phyloP scores from a whole-genome alignment of 2,888 invertebrate species.

The Agrochola lychnidis region DNA sequence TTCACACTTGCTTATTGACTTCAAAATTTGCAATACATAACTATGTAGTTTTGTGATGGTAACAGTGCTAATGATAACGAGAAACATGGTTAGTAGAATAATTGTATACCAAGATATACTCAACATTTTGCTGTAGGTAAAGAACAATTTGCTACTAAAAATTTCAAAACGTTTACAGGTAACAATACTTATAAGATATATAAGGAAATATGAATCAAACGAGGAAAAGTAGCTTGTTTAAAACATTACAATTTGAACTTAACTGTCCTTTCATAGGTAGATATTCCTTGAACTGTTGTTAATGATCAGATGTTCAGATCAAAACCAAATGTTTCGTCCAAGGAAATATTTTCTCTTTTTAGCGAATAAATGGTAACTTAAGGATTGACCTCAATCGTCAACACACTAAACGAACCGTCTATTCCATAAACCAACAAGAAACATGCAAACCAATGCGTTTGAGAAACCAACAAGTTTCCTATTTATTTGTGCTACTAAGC shows the following conservation, averaged over 20 bases:
- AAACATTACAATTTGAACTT: not conserved
- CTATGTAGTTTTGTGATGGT: constrained; percentile 18
- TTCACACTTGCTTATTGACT: constrained; percentile 34
- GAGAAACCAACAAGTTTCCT: constrained; percentile 27
- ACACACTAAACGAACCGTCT: not conserved
- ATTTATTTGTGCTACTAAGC: constrained; percentile 16
- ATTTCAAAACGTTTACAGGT: not conserved
- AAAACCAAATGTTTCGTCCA: not conserved
- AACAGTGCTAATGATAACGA: constrained; percentile 20
- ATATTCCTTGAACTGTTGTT: constrained; percentile 5
- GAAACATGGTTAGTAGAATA: constrained; percentile 13
- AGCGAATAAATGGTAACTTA: not conserved
- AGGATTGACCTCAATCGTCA: not conserved
- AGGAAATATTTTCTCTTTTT: not conserved
- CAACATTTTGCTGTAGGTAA: not conserved
- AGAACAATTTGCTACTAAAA: not conserved
- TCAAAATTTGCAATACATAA: constrained; percentile 31
- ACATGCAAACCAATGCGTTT: constrained; percentile 15
- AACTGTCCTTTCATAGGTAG: not conserved
- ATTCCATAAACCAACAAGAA: not conserved
- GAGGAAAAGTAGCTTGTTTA: constrained; percentile 8
- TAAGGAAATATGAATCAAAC: constrained; percentile 6
- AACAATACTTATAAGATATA: not conserved
- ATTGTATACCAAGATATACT: not conserved
- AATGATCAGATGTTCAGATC: not conserved